These are phyloP conservation scores for Doryteuthis pealeii DNA, from an alignment of 1,140 invertebrate genomes.

Conservation along the genomic window DNA sequence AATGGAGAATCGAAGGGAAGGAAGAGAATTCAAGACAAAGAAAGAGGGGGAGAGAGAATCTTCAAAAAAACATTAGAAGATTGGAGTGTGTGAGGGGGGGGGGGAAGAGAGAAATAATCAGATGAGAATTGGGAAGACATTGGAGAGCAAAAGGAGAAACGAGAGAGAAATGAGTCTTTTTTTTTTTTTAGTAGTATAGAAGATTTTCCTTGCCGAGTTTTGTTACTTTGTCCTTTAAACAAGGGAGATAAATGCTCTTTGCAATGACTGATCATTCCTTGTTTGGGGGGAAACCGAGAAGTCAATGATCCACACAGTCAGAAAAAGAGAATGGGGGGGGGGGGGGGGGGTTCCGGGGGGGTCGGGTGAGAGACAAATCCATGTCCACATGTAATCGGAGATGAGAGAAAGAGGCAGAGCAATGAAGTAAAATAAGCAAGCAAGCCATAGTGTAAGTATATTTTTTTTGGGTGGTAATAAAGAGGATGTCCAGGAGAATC, in stretches of 20 bases:
- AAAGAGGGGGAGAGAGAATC: conserved; percentile 6
- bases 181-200: neutral
- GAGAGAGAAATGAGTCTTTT: neutral
- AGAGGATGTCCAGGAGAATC: neutral
- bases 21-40: neutral
- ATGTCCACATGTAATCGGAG: too few relatives aligned
- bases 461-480: neutral
- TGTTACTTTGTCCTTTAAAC: too few relatives aligned
- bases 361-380: too few relatives aligned
- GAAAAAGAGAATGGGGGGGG: neutral
- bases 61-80: neutral
- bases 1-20: too few relatives aligned
- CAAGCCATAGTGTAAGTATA: neutral
- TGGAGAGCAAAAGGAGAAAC: neutral
- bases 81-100: neutral
- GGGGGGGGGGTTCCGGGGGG: too few relatives aligned
- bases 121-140: neutral
- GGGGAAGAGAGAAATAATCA: too few relatives aligned
- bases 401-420: neutral
- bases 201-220: neutral
- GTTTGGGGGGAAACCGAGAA: neutral
- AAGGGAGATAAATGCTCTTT: neutral
- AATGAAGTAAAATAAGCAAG: too few relatives aligned
- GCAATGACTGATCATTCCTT: neutral
- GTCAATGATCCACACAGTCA: neutral